Evolutionary conservation across 2,113 vertebrate species (phyloP), one percentile per base, ranked within the genome.

Genomic region (Dasyornis broadbenti): DNA sequence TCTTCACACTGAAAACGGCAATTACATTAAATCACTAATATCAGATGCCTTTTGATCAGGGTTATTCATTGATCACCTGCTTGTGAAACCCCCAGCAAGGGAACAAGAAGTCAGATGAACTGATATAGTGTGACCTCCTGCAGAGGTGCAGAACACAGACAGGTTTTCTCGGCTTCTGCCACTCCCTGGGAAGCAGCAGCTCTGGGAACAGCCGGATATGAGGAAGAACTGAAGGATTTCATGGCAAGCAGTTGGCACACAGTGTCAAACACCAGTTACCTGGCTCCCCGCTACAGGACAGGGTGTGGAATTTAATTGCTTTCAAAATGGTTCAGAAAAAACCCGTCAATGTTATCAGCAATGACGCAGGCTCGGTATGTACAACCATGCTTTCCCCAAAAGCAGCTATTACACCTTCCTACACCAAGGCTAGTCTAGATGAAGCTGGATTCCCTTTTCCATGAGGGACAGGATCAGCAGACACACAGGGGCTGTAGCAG

Each of bases 291-390:
- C 13, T 50, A 57, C 10, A 50, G 5, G 33, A n/a, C 27, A 79
- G 15, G 75, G 50, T 3, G 31, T 7, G 50, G 70, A 96, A 91
- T 1, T 19, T 5, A 61, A 61, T 6, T 35, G 45, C 39, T 63
- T 86, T 64, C 21, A 53, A 23, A 92, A 42, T 0, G 2, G 52
- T 44, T 64, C 52, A 49, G 39, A 82, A 73, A 89, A 69, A 2
- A 8, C 44, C 40, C 11, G 23, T 30, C 7, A 21, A 2, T 3
- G 10, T 50, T 90, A 77, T 20, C 26, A 66, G 63, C 53, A 45
- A 11, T 59, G 39, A 86, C 2, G 0, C 5, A n/a, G 59, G n/a
- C 39, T 88, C 11, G 0, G 3, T 12, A 33, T 0, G 10, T 45
- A 85, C 22, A 40, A 27, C 17, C 42, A 26, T 0, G 16, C 33